Conservation (phyloP, 2,888 invertebrate species). For the Adela reaumurella region DNA sequence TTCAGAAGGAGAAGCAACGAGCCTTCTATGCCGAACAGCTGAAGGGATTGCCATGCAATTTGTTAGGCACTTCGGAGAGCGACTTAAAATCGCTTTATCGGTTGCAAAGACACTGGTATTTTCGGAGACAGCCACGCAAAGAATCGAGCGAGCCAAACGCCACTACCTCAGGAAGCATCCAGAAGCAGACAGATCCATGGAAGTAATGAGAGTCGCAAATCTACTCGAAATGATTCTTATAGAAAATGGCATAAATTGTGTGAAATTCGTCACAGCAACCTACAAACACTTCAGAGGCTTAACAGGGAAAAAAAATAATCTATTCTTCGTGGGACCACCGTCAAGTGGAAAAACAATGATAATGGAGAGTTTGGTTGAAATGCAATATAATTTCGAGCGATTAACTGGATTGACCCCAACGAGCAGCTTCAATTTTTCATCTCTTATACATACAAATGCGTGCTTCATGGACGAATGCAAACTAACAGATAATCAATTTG, state of each 20-base stretch:
- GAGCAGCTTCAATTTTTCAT: slow-evolving; percentile 5
- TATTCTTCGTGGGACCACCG: slow-evolving; percentile 13
- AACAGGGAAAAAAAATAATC: slow-evolving; percentile 9
- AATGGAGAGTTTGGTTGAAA: slow-evolving; percentile 13
- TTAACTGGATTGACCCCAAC: slow-evolving; percentile 6
- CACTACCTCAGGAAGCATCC: not conserved
- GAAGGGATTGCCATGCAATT: not conserved
- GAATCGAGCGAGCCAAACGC: not conserved
- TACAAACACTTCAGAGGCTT: slow-evolving; percentile 2
- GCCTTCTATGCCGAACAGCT: not conserved
- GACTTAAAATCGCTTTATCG: not conserved
- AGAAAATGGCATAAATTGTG: not conserved
- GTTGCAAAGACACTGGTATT: not conserved
- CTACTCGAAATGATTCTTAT: not conserved
- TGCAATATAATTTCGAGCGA: not conserved
- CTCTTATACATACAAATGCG: slow-evolving; percentile 5
- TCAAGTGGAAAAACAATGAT: slow-evolving; percentile 16
- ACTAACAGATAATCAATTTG: slow-evolving; percentile 10
- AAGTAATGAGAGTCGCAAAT: not conserved
- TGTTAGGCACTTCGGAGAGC: not conserved
- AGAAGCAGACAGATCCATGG: not conserved
- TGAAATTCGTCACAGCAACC: not conserved
- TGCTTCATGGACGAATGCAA: slow-evolving; percentile 8
- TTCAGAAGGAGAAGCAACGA: not conserved
- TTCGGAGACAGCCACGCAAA: not conserved